Percentiles rank a stretch among this genome's conserved stretches.
Evolutionary conservation across 2,888 invertebrate genomes (phyloP).

Genomic region (Achlya flavicornis): DNA sequence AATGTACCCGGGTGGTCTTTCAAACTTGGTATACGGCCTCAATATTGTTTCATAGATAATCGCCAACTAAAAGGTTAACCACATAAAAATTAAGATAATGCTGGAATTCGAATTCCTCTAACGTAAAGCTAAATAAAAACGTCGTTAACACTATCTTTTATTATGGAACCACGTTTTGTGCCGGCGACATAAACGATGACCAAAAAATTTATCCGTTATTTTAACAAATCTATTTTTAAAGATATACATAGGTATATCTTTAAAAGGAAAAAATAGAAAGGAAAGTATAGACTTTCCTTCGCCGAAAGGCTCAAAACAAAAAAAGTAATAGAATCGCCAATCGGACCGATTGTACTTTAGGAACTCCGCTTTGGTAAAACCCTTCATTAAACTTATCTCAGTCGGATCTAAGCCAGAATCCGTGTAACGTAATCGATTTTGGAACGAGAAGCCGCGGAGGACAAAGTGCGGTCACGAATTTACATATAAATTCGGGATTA

Average conservation of each 20-base stretch:
- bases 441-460: constrained; percentile 76
- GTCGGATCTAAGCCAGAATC: constrained; percentile 71
- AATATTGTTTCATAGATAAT: constrained; percentile 59
- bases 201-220: constrained; percentile 46
- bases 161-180: constrained; percentile 40
- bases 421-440: constrained; percentile 79
- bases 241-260: no score
- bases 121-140: constrained; percentile 54
- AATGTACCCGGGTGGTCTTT: constrained; percentile 69
- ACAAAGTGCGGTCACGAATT: constrained; percentile 80
- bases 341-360: constrained; percentile 62
- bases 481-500: constrained; percentile 82
- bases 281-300: no score
- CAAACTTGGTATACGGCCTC: constrained; percentile 53
- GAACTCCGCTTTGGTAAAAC: constrained; percentile 66
- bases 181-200: constrained; percentile 45
- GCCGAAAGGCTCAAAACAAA: neutral
- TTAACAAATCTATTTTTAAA: constrained; percentile 29
- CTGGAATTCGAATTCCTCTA: constrained; percentile 58
- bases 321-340: constrained; percentile 54
- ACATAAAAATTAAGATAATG: constrained; percentile 75
- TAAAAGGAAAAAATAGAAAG: no score
- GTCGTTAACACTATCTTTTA: constrained; percentile 56
- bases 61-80: constrained; percentile 62
- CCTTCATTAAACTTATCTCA: constrained; percentile 78